A percentile compares a stretch with the other conserved stretches of the same genome.
Conservation (phyloP, 2,888 invertebrate genomes). For the Epirrita christyi region DNA sequence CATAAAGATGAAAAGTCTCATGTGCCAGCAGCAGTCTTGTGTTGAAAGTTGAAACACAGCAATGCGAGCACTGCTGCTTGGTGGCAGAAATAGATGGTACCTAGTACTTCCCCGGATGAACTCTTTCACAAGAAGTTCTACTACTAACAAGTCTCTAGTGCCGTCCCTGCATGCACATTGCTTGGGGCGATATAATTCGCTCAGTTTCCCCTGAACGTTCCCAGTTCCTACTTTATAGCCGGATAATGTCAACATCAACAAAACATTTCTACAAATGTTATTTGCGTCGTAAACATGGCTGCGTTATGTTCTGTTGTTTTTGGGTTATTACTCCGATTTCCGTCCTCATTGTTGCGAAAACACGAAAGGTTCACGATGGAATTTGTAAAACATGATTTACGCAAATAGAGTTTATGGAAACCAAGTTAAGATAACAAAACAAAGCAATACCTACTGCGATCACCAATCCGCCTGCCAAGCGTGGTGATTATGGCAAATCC, state of each 20-base stretch:
- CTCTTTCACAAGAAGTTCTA: too few relatives aligned
- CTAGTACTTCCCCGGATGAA: too few relatives aligned
- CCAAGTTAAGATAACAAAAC: too few relatives aligned
- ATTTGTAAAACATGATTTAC: slow-evolving; percentile 18
- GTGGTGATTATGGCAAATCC: too few relatives aligned
- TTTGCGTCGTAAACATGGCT: slow-evolving; percentile 26
- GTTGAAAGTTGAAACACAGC: too few relatives aligned
- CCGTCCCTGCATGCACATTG: slow-evolving; percentile 26
- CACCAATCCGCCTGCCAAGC: too few relatives aligned
- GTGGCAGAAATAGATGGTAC: too few relatives aligned
- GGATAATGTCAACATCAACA: slow-evolving; percentile 53
- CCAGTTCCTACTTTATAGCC: slow-evolving; percentile 46
- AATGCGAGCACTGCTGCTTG: too few relatives aligned
- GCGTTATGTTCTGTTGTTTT: slow-evolving; percentile 27
- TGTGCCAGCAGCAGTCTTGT: too few relatives aligned
- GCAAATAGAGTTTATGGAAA: slow-evolving; percentile 9
- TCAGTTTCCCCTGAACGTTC: slow-evolving; percentile 40
- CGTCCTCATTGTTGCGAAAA: slow-evolving; percentile 25
- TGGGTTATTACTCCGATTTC: slow-evolving; percentile 30
- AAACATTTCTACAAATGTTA: slow-evolving; percentile 47
- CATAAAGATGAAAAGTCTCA: too few relatives aligned
- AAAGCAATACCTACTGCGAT: too few relatives aligned
- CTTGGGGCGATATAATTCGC: slow-evolving; percentile 33
- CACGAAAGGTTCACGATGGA: slow-evolving; percentile 8
- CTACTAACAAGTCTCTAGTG: too few relatives aligned